These are phyloP conservation scores for Labroides dimidiatus DNA, from an alignment of 2,797 vertebrate species.

Conservation along the genomic window DNA sequence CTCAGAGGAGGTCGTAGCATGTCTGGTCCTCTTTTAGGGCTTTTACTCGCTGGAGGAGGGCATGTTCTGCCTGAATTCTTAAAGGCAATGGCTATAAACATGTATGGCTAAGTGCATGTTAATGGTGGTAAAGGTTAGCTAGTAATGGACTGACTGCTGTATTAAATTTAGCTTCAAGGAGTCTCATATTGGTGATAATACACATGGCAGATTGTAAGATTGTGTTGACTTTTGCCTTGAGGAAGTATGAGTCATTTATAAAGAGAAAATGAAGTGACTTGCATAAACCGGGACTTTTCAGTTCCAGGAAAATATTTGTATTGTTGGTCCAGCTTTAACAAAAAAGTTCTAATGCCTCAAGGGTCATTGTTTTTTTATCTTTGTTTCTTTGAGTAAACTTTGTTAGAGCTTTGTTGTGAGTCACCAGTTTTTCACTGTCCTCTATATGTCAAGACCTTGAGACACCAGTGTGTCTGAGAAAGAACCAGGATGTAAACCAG, in stretches of 20 bases:
- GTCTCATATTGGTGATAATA: conserved; percentile 18
- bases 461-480: conserved; percentile 27
- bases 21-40: conserved; percentile 70
- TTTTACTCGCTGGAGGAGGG: conserved; percentile 75
- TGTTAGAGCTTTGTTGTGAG: conserved; percentile 9
- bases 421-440: neutral
- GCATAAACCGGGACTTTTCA: too few relatives aligned
- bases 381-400: neutral
- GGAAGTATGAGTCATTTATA: neutral
- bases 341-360: neutral
- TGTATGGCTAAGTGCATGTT: conserved; percentile 75
- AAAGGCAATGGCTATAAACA: conserved; percentile 74
- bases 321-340: too few relatives aligned
- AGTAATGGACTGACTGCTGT: conserved; percentile 62
- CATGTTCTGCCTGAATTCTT: conserved; percentile 70
- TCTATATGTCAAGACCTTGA: conserved; percentile 17
- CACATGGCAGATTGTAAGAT: conserved; percentile 27
- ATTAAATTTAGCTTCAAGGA: conserved; percentile 56
- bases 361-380: neutral
- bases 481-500: conserved; percentile 51
- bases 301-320: too few relatives aligned
- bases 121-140: conserved; percentile 63
- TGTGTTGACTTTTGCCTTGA: conserved; percentile 18
- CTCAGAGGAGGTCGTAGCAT: conserved; percentile 67
- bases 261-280: too few relatives aligned